Evolutionary conservation across 2,113 vertebrate genomes (phyloP).

Genomic region (Onychostruthus taczanowskii): DNA sequence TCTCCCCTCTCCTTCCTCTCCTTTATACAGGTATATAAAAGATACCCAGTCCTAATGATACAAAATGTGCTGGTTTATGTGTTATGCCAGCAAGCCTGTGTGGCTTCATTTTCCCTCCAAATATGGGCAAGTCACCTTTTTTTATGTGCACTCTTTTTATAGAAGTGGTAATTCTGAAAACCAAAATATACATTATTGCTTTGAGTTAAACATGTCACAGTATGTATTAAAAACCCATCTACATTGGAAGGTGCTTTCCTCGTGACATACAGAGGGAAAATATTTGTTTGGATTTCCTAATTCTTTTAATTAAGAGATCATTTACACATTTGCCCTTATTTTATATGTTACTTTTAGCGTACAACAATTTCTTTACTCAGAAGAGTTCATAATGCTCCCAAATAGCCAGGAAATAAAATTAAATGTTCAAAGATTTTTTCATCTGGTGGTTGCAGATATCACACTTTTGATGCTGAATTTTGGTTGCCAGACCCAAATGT

Average conservation of each 20-base stretch:
- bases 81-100: not conserved
- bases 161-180: not conserved
- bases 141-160: not conserved
- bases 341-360: constrained; percentile 52
- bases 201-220: constrained; percentile 7
- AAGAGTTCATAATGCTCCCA: constrained; percentile 67
- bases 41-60: not conserved
- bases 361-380: not conserved
- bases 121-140: not conserved
- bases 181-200: not conserved
- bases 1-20: not conserved
- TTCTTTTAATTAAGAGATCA: constrained; percentile 65
- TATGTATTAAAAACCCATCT: constrained; percentile 43
- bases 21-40: not conserved
- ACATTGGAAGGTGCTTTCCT: not conserved
- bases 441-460: constrained; percentile 53
- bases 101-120: not conserved
- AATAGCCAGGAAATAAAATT: constrained; percentile 61
- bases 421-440: constrained; percentile 67
- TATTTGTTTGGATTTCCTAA: constrained; percentile 49
- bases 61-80: not conserved
- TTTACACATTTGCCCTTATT: constrained; percentile 61
- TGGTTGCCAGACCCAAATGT: constrained; percentile 28
- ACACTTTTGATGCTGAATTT: constrained; percentile 45
- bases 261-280: constrained; percentile 32